A percentile compares a stretch with the other conserved stretches of the same genome.
Conservation (phyloP, 92 coral and sea anemone genomes). For the Porites divaricata region DNA sequence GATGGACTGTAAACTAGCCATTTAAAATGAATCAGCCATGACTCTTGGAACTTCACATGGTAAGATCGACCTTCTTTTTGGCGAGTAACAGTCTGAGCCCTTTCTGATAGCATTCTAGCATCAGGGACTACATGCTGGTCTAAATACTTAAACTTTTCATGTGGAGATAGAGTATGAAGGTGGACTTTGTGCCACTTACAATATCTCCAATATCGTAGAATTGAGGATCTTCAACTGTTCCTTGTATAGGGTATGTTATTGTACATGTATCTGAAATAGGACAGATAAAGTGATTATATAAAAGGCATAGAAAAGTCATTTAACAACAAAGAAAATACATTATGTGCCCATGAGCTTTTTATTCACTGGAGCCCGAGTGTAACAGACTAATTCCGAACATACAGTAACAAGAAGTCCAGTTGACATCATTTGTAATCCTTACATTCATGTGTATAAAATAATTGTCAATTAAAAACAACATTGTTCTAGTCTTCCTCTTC, state of each 20-base stretch:
- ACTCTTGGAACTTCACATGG: conserved; percentile 17
- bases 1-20: conserved; percentile 40
- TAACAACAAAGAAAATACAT: conserved; percentile 33
- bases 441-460: conserved; percentile 22
- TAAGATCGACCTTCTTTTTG: conserved; percentile 19
- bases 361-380: conserved; percentile 12
- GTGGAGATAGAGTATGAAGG: conserved; percentile 28
- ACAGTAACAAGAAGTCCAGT: conserved; percentile 1
- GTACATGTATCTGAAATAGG: conserved; percentile 31
- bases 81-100: conserved; percentile 18
- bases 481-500: conserved; percentile 38
- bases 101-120: conserved; percentile 15
- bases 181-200: conserved; percentile 41
- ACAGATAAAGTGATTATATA: conserved; percentile 20
- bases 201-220: conserved; percentile 40
- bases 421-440: conserved; percentile 12
- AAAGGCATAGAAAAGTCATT: conserved; percentile 30
- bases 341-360: conserved; percentile 12
- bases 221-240: conserved; percentile 20
- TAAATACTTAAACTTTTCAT: conserved; percentile 32
- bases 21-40: conserved; percentile 27
- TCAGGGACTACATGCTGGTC: conserved; percentile 23
- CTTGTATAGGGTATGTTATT: conserved; percentile 20
- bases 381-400: conserved; percentile 19
- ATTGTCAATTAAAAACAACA: conserved; percentile 32